Conservation (phyloP, 2,888 invertebrate genomes). For the Ligdia adustata region DNA sequence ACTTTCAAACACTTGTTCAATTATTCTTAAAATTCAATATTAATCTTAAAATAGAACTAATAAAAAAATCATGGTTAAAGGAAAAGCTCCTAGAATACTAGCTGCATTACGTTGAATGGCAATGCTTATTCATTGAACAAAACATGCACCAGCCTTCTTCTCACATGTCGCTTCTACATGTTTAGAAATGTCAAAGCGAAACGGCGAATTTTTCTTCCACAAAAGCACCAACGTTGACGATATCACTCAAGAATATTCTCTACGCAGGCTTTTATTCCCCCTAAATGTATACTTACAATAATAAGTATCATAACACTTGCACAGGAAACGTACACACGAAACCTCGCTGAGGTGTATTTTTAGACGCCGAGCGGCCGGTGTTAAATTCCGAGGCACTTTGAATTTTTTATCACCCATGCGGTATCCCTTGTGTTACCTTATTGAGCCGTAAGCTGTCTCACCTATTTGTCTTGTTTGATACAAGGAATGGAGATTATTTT, state of each 20-base stretch:
- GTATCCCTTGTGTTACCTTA: slow-evolving; percentile 12
- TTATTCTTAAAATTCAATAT: too few relatives aligned
- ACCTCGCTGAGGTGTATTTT: slow-evolving; percentile 9
- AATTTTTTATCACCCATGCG: slow-evolving; percentile 22
- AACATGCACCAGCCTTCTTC: too few relatives aligned
- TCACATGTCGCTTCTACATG: too few relatives aligned
- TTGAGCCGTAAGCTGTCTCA: slow-evolving; percentile 15
- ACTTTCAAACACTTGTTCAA: too few relatives aligned
- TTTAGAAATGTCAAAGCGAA: too few relatives aligned
- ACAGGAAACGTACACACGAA: slow-evolving; percentile 3
- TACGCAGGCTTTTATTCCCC: slow-evolving; percentile 2
- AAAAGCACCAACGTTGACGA: background rate
- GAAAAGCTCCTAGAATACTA: too few relatives aligned
- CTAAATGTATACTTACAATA: slow-evolving; percentile 7
- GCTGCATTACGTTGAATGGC: too few relatives aligned
- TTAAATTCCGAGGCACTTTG: slow-evolving; percentile 17
- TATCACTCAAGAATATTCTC: background rate
- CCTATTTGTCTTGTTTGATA: slow-evolving; percentile 9
- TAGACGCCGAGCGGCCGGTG: slow-evolving; percentile 7
- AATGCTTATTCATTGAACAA: too few relatives aligned
- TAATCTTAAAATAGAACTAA: too few relatives aligned
- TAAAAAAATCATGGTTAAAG: too few relatives aligned
- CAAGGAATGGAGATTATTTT: too few relatives aligned
- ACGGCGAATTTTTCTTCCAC: too few relatives aligned
- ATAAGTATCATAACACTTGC: slow-evolving; percentile 7